Conservation (phyloP, 2,797 vertebrate species). For the Thaleichthys pacificus region DNA sequence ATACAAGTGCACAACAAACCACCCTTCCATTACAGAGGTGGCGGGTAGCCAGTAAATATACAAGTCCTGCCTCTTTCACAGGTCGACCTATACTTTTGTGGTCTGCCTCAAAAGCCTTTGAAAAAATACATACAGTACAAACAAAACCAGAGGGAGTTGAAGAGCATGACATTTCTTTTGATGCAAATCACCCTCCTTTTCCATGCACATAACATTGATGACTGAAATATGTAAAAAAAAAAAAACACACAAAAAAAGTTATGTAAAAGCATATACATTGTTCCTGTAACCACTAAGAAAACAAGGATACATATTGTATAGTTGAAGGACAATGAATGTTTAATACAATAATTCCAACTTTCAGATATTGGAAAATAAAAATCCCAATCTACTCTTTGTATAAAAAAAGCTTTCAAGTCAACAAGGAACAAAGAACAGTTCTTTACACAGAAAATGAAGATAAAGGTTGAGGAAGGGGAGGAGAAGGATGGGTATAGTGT, state of each 20-base stretch:
- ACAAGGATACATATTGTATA: conserved; percentile 85
- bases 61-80: conserved; percentile 92
- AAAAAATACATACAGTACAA: conserved; percentile 83
- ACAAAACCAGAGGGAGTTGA: conserved; percentile 73
- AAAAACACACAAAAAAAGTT: conserved; percentile 80
- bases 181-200: conserved; percentile 84
- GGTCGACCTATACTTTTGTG: conserved; percentile 85
- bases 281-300: conserved; percentile 83
- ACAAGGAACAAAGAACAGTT: conserved; percentile 82
- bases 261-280: conserved; percentile 85
- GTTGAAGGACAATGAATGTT: conserved; percentile 77
- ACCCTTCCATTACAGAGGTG: conserved; percentile 90
- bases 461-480: conserved; percentile 67
- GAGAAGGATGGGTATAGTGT: conserved; percentile 71
- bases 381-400: conserved; percentile 86
- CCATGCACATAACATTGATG: conserved; percentile 92
- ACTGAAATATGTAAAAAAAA: conserved; percentile 85
- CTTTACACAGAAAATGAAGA: conserved; percentile 88
- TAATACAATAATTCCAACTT: conserved; percentile 90
- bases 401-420: conserved; percentile 95
- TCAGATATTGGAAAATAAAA: conserved; percentile 94
- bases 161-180: conserved; percentile 83
- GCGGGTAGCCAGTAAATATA: conserved; percentile 96
- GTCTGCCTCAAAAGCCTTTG: conserved; percentile 88
- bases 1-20: conserved; percentile 99